These are phyloP conservation scores for Apotomis betuletana DNA, from an alignment of 2,888 invertebrate genomes.

Conservation along the genomic window DNA sequence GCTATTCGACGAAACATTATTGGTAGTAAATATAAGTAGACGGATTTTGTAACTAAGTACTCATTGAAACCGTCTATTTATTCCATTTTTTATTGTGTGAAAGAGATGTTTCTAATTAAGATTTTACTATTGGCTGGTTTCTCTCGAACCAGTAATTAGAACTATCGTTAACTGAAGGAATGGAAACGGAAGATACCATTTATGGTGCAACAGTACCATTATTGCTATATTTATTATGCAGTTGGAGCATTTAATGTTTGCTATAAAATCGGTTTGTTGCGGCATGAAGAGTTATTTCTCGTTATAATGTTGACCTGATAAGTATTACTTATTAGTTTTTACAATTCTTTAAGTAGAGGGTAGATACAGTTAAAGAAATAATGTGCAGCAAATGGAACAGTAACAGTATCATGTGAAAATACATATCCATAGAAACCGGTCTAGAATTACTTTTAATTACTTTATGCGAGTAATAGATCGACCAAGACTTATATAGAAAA, in stretches of 20 bases:
- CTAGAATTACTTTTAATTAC: too few species aligned
- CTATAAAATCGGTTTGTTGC: slow-evolving; percentile 16
- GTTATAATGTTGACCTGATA: slow-evolving; percentile 10
- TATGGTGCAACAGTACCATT: slow-evolving; percentile 28
- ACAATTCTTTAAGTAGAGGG: background rate
- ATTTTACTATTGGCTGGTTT: slow-evolving; percentile 29
- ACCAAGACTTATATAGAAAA: too few species aligned
- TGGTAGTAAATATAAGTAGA: background rate
- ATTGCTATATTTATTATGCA: slow-evolving; percentile 29
- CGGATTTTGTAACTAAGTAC: background rate
- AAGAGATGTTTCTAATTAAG: slow-evolving; percentile 27
- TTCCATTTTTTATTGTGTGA: slow-evolving; percentile 9
- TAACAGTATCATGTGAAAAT: background rate
- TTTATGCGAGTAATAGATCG: too few species aligned
- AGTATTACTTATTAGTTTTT: slow-evolving; percentile 2
- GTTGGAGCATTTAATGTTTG: slow-evolving; percentile 26
- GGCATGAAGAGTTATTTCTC: slow-evolving; percentile 11
- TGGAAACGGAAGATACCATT: slow-evolving; percentile 30
- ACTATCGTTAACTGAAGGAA: slow-evolving; percentile 23
- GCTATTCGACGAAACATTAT: too few species aligned
- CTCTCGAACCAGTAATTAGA: slow-evolving; percentile 27
- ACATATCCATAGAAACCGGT: background rate
- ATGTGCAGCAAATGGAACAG: background rate
- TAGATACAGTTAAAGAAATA: background rate
- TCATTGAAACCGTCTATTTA: background rate